A percentile compares a stretch with the other conserved stretches of the same genome.
phyloP scores from a whole-genome alignment of 2,888 invertebrate genomes.

The Mimumesa dahlbomi region DNA sequence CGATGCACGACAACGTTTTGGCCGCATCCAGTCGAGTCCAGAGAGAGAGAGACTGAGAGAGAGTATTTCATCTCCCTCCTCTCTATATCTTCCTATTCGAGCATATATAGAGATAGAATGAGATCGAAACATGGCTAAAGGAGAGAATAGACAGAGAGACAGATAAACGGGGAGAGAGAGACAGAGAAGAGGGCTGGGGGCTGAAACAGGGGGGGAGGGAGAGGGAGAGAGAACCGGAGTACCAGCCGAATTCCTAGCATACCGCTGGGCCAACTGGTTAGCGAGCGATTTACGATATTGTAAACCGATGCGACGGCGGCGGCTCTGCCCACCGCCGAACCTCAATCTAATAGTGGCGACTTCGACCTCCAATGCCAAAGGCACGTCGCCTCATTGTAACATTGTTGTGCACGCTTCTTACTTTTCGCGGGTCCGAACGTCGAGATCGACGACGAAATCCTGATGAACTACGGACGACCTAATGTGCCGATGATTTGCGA shows the following conservation, averaged over 20 bases:
- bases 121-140: slow-evolving; percentile 31
- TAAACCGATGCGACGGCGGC: slow-evolving; percentile 77
- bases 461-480: no score
- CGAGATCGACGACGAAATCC: background rate
- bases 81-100: slow-evolving; percentile 42
- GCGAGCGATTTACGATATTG: slow-evolving; percentile 80
- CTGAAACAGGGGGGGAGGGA: slow-evolving; percentile 22
- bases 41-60: no score
- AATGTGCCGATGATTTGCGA: background rate
- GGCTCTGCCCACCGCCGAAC: slow-evolving; percentile 72
- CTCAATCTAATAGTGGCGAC: slow-evolving; percentile 77
- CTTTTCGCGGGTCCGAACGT: slow-evolving; percentile 29
- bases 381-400: slow-evolving; percentile 53
- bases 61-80: slow-evolving; percentile 50
- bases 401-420: slow-evolving; percentile 42
- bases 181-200: slow-evolving; percentile 30
- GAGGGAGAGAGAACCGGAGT: slow-evolving; percentile 47
- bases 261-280: slow-evolving; percentile 78
- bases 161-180: slow-evolving; percentile 42
- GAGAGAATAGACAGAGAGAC: slow-evolving; percentile 32
- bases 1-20: slow-evolving; percentile 63
- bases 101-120: slow-evolving; percentile 34
- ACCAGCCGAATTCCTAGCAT: slow-evolving; percentile 76
- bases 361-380: slow-evolving; percentile 68
- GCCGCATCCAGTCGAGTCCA: slow-evolving; percentile 42